Evolutionary conservation across 2,113 vertebrate genomes (phyloP), one percentile per base, ranked within the genome.

Genomic region (Sterna hirundo): DNA sequence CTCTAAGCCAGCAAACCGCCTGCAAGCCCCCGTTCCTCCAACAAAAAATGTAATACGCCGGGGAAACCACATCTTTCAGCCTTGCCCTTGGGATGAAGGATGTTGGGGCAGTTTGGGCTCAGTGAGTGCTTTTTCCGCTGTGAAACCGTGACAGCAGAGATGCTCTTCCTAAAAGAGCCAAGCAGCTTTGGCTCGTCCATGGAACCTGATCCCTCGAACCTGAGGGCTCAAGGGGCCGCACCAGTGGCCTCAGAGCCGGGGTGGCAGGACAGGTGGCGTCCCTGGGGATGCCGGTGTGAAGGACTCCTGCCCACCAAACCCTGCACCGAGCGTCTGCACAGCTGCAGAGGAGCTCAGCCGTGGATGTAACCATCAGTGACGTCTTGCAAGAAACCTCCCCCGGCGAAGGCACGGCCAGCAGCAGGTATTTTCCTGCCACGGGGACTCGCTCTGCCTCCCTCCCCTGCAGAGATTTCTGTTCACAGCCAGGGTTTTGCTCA

Each of bases 321-420:
- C 52, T 60, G n/a, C 3, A 22, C n/a, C 1, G 5, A 42, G 52
- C 1, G 0, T 70, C 44, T 79, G 38, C 40, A 34, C 0, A 0
- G 64, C 68, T 69, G 29, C 51, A 55, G 80, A 64, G 58, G 14
- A 57, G 64, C 69, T 94, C 44, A 44, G 55, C 36, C 11, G 4
- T 15, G 27, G 14, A 60, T 83, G 34, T 10, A 55, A 30, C n/a
- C n/a, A 62, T n/a, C 64, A 40, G 9, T 10, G 58, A 52, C 1
- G 1, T n/a, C 66, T 36, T 4, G 2, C 42, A 86, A 65, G 49
- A 76, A 80, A 44, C 23, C 23, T 64, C 12, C 20, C n/a, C 3
- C 3, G 4, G 15, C 5, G 14, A 52, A 84, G 69, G 19, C 65
- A 66, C 0, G 8, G 80, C 38, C 27, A 62, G 34, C 34, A 20